These are phyloP conservation scores for Henricia sp. DNA, from an alignment of 53 echinoderm and acorn worm species.

Conservation along the genomic window DNA sequence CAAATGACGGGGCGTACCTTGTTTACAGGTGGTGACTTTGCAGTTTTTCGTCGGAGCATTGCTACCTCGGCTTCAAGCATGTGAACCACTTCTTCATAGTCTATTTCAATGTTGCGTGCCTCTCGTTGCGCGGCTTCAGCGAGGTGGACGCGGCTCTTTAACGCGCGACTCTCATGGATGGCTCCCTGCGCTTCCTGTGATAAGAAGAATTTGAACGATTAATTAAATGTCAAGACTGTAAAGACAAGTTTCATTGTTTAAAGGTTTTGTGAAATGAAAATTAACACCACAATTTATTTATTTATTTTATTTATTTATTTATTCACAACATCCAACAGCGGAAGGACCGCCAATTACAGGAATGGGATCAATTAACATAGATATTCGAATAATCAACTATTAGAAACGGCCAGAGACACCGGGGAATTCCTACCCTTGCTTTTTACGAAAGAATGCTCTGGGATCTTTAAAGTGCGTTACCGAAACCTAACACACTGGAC, in stretches of 20 bases:
- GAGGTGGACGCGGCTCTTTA: slow-evolving; percentile 93
- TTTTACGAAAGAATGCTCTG: too few relatives aligned
- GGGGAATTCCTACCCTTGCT: too few relatives aligned
- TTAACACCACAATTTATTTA: too few relatives aligned
- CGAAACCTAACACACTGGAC: too few relatives aligned
- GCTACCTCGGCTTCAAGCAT: slow-evolving; percentile 85
- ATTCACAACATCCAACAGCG: too few relatives aligned
- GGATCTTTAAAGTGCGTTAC: too few relatives aligned
- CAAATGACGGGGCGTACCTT: slow-evolving; percentile 23
- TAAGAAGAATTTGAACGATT: background rate
- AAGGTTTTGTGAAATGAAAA: too few relatives aligned
- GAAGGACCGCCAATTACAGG: too few relatives aligned
- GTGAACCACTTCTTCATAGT: slow-evolving; percentile 93
- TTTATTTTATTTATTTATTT: too few relatives aligned
- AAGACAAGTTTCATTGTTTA: background rate
- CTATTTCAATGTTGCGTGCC: slow-evolving; percentile 94
- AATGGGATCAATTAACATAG: too few relatives aligned
- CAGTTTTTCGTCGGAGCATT: slow-evolving; percentile 62
- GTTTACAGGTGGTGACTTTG: slow-evolving; percentile 62
- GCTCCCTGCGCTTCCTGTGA: slow-evolving; percentile 93
- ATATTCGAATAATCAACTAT: too few relatives aligned
- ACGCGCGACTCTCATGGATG: slow-evolving; percentile 94
- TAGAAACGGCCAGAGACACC: too few relatives aligned
- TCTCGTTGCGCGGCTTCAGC: slow-evolving; percentile 94
- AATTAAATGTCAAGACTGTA: background rate